Percentiles rank a stretch among this genome's conserved stretches.
These are phyloP conservation scores for Phenganax stokvisi DNA, from an alignment of 92 coral and sea anemone genomes.

Conservation along the genomic window DNA sequence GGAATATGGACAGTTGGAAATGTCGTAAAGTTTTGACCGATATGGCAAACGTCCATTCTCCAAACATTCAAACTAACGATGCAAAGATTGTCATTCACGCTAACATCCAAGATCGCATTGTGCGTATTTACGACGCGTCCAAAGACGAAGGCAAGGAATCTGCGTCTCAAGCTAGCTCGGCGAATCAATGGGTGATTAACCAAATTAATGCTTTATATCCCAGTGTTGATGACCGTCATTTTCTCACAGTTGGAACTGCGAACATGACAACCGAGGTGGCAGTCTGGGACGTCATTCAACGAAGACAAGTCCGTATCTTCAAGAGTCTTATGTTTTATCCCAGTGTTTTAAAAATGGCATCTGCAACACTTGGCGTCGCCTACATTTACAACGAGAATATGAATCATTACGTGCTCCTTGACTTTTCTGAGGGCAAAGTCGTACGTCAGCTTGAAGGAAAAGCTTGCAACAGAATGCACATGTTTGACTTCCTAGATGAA, in stretches of 20 bases:
- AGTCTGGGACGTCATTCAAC: constrained; percentile 71
- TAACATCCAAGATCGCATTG: constrained; percentile 64
- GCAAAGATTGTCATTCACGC: constrained; percentile 31
- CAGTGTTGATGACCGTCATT: constrained; percentile 70
- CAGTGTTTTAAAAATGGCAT: constrained; percentile 60
- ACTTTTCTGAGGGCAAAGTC: constrained; percentile 64
- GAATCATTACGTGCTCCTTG: constrained; percentile 71
- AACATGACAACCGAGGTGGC: constrained; percentile 55
- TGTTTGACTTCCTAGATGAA: constrained; percentile 72
- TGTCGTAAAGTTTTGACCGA: constrained; percentile 61
- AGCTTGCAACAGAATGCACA: constrained; percentile 91
- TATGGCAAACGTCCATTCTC: constrained; percentile 62
- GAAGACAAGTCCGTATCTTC: constrained; percentile 58
- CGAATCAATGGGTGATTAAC: constrained; percentile 54
- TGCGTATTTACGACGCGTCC: constrained; percentile 76
- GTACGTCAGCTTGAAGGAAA: constrained; percentile 71
- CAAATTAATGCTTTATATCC: constrained; percentile 63
- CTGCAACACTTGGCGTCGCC: constrained; percentile 69
- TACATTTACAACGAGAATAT: constrained; percentile 68
- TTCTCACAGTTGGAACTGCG: constrained; percentile 50
- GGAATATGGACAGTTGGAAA: constrained; percentile 68
- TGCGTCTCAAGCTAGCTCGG: constrained; percentile 35
- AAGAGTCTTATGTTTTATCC: constrained; percentile 54
- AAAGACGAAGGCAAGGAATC: constrained; percentile 83
- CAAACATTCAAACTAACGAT: constrained; percentile 40